These are phyloP conservation scores for Coturnix japonica DNA, from an alignment of 2,113 vertebrate species.

Conservation along the genomic window DNA sequence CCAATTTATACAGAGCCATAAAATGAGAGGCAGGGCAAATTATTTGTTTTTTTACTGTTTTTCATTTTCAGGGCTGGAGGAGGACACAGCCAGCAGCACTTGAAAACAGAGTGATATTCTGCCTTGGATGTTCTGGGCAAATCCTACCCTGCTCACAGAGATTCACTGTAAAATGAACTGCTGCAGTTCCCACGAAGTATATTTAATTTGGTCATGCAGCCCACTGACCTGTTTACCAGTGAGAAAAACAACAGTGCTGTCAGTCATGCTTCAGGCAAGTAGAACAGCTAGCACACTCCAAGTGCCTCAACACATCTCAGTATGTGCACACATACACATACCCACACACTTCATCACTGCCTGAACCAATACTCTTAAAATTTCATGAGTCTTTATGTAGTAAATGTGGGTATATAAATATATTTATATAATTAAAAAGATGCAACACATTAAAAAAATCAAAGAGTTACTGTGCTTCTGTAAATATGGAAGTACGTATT, in stretches of 20 bases:
- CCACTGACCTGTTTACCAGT: conserved; percentile 54
- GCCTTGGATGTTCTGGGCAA: conserved; percentile 2
- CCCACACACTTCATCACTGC: background rate
- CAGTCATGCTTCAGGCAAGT: conserved; percentile 62
- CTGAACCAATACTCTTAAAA: conserved; percentile 13
- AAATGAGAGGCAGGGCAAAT: conserved; percentile 45
- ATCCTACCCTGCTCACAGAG: conserved; percentile 2
- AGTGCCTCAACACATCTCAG: conserved; percentile 34
- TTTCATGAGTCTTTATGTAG: background rate
- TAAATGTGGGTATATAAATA: conserved; percentile 16
- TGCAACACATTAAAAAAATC: background rate
- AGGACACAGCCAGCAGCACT: background rate
- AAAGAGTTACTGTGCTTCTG: background rate
- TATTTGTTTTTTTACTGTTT: conserved; percentile 6
- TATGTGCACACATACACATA: background rate
- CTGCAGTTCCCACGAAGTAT: conserved; percentile 38
- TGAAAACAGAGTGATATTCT: conserved; percentile 2
- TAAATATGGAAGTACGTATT: conserved; percentile 31
- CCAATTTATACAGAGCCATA: conserved; percentile 21
- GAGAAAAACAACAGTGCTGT: conserved; percentile 59
- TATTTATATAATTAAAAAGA: background rate
- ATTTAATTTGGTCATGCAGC: conserved; percentile 63
- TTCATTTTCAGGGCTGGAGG: background rate
- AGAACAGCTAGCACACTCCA: conserved; percentile 56
- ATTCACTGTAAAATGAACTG: conserved; percentile 2